These are phyloP conservation scores for Myocastor coypus DNA, from an alignment of 2,113 vertebrate species.

Conservation along the genomic window DNA sequence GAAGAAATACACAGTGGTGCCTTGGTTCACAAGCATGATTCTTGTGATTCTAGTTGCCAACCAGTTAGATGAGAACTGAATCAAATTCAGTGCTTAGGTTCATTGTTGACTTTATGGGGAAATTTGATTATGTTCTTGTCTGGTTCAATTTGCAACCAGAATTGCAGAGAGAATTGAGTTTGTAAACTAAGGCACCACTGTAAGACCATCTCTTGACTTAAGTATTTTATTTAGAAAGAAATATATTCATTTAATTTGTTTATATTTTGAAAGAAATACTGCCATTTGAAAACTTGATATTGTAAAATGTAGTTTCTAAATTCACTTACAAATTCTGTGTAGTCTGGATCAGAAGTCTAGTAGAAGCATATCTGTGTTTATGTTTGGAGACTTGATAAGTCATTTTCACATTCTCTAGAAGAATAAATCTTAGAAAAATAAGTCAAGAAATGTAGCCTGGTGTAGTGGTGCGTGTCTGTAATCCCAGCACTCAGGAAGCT, in stretches of 20 bases:
- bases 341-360: background rate
- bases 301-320: slow-evolving; percentile 15
- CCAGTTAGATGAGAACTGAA: background rate
- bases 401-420: slow-evolving; percentile 56
- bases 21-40: background rate
- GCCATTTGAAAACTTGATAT: background rate
- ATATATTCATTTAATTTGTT: background rate
- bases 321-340: slow-evolving; percentile 12
- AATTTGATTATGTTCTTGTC: background rate
- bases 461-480: background rate
- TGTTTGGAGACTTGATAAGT: slow-evolving; percentile 1
- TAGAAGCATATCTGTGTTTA: background rate
- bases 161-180: background rate
- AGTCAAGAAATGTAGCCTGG: slow-evolving; percentile 23
- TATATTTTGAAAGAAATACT: background rate
- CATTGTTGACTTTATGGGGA: background rate
- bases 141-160: background rate
- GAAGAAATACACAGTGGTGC: background rate
- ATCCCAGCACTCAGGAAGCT: background rate
- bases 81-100: background rate
- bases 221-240: slow-evolving; percentile 43
- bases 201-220: background rate
- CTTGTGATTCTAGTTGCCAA: background rate
- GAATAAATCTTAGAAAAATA: slow-evolving; percentile 17
- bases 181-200: background rate